phyloP scores from a whole-genome alignment of 1,140 invertebrate species.

The Macrobrachium nipponense region DNA sequence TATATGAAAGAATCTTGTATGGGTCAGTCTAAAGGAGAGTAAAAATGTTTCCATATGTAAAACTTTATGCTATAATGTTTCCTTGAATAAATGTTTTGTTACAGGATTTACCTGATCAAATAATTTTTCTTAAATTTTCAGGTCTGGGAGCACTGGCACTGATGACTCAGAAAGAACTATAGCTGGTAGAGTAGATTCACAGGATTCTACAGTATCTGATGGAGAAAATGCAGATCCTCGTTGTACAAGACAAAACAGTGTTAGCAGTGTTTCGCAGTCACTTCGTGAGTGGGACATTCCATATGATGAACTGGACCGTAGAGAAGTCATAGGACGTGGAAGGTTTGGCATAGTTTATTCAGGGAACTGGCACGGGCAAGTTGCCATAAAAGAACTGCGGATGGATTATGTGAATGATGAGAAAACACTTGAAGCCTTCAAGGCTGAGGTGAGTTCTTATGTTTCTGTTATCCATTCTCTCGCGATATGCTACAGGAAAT shows the following conservation, averaged over 20 bases:
- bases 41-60: no score
- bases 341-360: conserved; percentile 95
- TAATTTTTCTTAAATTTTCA: conserved; percentile 1
- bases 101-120: not conserved
- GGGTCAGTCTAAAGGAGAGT: no score
- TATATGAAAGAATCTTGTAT: no score
- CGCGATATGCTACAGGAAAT: not conserved
- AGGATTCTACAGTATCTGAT: conserved; percentile 86
- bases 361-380: conserved; percentile 98
- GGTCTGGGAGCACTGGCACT: conserved; percentile 63
- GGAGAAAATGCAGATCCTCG: conserved; percentile 71
- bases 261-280: conserved; percentile 75
- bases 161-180: conserved; percentile 87
- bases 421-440: conserved; percentile 93
- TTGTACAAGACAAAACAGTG: conserved; percentile 91
- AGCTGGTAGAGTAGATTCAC: conserved; percentile 81
- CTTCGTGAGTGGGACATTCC: conserved; percentile 98
- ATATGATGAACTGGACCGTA: conserved; percentile 89
- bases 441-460: conserved; percentile 79
- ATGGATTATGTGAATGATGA: conserved; percentile 93
- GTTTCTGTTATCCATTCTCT: conserved; percentile 1
- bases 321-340: conserved; percentile 89
- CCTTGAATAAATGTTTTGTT: no score
- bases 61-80: no score
- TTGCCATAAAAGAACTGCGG: conserved; percentile 97